Evolutionary conservation across 2,113 vertebrate species (phyloP).

Genomic region (Gallinago paraguaiae): DNA sequence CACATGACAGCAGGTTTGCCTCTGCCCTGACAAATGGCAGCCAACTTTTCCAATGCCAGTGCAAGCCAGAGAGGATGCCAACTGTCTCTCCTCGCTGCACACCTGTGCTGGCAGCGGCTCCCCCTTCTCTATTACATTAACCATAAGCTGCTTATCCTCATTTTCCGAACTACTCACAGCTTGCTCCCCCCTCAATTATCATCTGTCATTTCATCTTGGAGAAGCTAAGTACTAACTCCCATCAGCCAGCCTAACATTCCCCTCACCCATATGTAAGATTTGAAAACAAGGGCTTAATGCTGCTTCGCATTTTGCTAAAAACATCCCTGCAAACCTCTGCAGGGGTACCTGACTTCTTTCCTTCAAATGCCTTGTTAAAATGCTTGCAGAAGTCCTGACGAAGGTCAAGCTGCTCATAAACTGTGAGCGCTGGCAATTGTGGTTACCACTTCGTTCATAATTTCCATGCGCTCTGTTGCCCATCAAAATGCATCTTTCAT

Average conservation of each 20-base stretch:
- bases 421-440: not conserved
- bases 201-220: not conserved
- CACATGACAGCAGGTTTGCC: not conserved
- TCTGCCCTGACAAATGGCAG: not conserved
- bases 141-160: not conserved
- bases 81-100: not conserved
- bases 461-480: not conserved
- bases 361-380: not conserved
- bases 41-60: not conserved
- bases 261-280: not conserved
- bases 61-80: not conserved
- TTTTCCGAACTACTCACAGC: not conserved
- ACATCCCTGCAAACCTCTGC: not conserved
- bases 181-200: not conserved
- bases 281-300: not conserved
- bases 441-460: not conserved
- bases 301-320: not conserved
- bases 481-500: not conserved
- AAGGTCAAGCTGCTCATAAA: not conserved
- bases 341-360: not conserved
- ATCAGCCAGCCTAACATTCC: not conserved
- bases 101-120: rapidly evolving
- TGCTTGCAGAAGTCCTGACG: not conserved
- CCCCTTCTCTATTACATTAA: not conserved
- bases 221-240: not conserved